A percentile compares a stretch with the other conserved stretches of the same genome.
These are phyloP conservation scores for Heliconius congener DNA, from an alignment of 1,140 invertebrate species.

Conservation along the genomic window DNA sequence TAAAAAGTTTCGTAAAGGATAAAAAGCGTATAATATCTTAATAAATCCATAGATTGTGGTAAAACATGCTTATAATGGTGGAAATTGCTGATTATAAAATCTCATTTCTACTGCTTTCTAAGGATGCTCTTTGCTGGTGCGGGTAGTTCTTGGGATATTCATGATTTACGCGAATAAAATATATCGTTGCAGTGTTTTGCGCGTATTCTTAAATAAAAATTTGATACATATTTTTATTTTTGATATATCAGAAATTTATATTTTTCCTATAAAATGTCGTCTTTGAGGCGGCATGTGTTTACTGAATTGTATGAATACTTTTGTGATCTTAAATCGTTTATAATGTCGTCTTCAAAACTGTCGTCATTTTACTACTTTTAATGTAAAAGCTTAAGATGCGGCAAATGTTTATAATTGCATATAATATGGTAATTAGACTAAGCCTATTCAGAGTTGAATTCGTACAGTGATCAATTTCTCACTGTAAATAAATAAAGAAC, in stretches of 20 bases:
- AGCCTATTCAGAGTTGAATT: neutral
- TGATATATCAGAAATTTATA: conserved; percentile 75
- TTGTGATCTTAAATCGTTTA: conserved; percentile 69
- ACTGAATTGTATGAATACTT: conserved; percentile 57
- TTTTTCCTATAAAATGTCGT: conserved; percentile 72
- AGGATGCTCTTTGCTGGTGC: neutral
- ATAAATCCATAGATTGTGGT: neutral
- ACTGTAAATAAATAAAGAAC: conserved; percentile 42
- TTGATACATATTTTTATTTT: conserved; percentile 72
- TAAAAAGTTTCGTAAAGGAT: conserved; percentile 8
- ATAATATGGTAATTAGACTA: conserved; percentile 33
- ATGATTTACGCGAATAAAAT: conserved; percentile 5
- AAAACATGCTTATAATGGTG: neutral
- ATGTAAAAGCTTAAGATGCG: conserved; percentile 44
- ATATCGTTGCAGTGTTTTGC: conserved; percentile 57
- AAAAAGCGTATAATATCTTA: neutral
- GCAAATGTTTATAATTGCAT: conserved; percentile 41
- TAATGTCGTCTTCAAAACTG: conserved; percentile 52
- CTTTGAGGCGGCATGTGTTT: conserved; percentile 66
- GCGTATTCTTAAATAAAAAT: conserved; percentile 59
- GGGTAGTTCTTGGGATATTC: neutral
- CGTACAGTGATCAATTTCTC: conserved; percentile 44
- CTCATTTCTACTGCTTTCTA: neutral
- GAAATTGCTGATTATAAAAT: neutral
- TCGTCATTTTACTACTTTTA: conserved; percentile 59